Conservation (phyloP, 2,888 invertebrate species). For the Teleiodes luculella region DNA sequence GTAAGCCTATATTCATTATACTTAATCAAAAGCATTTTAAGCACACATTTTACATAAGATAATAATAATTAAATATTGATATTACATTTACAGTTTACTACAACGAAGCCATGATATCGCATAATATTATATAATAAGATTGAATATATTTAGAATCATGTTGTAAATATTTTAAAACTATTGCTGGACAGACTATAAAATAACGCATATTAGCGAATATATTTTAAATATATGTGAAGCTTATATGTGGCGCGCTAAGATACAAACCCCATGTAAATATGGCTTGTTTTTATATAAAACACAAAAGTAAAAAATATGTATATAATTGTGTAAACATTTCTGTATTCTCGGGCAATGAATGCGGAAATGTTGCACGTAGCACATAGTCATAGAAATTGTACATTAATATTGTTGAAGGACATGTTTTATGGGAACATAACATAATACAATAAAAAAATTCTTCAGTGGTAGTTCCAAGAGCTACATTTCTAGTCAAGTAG, state of each 20-base stretch:
- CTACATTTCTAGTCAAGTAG: too few species aligned
- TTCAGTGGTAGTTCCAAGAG: too few species aligned
- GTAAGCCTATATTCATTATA: neutral
- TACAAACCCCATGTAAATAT: slow-evolving; percentile 23
- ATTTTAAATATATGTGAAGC: slow-evolving; percentile 3
- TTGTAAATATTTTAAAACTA: slow-evolving; percentile 39
- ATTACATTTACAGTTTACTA: slow-evolving; percentile 7
- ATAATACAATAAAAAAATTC: slow-evolving; percentile 10
- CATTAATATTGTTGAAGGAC: slow-evolving; percentile 19
- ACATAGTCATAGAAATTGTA: slow-evolving; percentile 20
- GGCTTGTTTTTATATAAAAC: neutral
- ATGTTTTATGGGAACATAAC: slow-evolving; percentile 35
- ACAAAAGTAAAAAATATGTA: neutral
- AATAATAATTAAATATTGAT: neutral
- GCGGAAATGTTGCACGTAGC: slow-evolving; percentile 44
- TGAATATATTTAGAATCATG: neutral
- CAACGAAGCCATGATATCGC: slow-evolving; percentile 27
- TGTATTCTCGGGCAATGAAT: slow-evolving; percentile 72
- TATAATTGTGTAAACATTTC: slow-evolving; percentile 40
- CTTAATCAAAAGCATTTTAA: neutral
- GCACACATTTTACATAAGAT: neutral
- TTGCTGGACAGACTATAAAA: slow-evolving; percentile 56
- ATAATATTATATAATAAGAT: slow-evolving; percentile 21
- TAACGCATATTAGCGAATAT: neutral
- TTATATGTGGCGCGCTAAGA: neutral